Conservation (phyloP, 2,888 invertebrate genomes). For the Apamea anceps region DNA sequence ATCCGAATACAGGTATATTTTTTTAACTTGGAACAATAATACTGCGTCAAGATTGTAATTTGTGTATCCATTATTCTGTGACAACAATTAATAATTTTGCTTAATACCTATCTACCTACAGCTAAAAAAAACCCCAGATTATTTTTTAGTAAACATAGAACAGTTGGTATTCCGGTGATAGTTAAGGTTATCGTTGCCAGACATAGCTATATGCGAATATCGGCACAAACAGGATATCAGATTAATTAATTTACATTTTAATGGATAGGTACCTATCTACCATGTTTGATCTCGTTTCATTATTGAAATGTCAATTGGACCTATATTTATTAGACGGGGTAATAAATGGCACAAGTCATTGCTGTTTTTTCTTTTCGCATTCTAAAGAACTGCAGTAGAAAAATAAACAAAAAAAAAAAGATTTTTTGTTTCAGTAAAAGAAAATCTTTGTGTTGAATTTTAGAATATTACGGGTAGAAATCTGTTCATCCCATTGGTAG, state of each 20-base stretch:
- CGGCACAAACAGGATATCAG: slow-evolving; percentile 32
- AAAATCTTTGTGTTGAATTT: not conserved
- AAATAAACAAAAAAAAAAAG: not conserved
- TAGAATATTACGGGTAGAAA: too few relatives aligned
- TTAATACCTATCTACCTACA: not conserved
- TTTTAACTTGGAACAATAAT: not conserved
- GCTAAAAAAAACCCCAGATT: not conserved
- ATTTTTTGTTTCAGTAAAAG: not conserved
- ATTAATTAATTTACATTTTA: slow-evolving; percentile 50
- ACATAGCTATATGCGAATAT: slow-evolving; percentile 19
- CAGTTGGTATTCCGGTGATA: slow-evolving; percentile 8
- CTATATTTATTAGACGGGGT: slow-evolving; percentile 10
- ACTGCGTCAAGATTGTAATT: slow-evolving; percentile 2
- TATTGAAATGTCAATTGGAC: slow-evolving; percentile 32
- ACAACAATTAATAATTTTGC: not conserved
- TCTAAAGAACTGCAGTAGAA: too few relatives aligned
- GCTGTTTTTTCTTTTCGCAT: not conserved
- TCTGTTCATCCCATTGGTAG: not conserved
- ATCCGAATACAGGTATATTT: not conserved
- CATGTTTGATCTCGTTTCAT: slow-evolving; percentile 10
- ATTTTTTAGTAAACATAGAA: slow-evolving; percentile 9
- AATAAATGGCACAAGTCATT: not conserved
- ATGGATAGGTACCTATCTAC: slow-evolving; percentile 20
- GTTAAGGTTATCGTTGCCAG: slow-evolving; percentile 45
- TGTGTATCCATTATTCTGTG: not conserved